Evolutionary conservation across 2,113 vertebrate species (phyloP).

Genomic region (Carettochelys insculpta): DNA sequence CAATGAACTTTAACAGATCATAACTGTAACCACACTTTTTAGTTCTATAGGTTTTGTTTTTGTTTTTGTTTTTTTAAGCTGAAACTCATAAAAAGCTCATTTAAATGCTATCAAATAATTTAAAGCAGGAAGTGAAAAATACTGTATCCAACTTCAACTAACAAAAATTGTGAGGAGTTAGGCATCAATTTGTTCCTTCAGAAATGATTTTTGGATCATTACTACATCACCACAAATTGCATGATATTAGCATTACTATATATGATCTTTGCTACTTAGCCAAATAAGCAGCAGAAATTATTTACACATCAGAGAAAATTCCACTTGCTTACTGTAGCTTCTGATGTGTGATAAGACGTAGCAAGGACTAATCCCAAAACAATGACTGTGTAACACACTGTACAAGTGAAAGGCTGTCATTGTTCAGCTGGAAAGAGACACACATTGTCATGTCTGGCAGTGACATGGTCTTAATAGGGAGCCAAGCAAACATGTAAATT

Average conservation of each 20-base stretch:
- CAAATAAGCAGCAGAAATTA: slow-evolving; percentile 32
- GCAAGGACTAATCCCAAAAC: slow-evolving; percentile 34
- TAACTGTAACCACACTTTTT: neutral
- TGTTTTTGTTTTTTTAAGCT: neutral
- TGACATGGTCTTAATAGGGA: slow-evolving; percentile 55
- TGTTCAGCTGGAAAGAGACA: slow-evolving; percentile 50
- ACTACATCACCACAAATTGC: slow-evolving; percentile 1
- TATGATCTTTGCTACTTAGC: slow-evolving; percentile 32
- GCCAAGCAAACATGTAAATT: slow-evolving; percentile 44
- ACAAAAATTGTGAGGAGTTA: neutral
- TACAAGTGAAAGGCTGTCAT: slow-evolving; percentile 51
- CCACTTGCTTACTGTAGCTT: slow-evolving; percentile 50
- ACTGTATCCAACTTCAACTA: neutral
- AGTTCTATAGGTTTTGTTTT: neutral
- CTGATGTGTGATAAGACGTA: slow-evolving; percentile 53
- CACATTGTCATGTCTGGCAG: slow-evolving; percentile 29
- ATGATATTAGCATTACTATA: neutral
- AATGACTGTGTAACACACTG: slow-evolving; percentile 26
- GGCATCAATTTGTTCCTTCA: slow-evolving; percentile 31
- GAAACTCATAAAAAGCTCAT: neutral
- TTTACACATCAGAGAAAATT: slow-evolving; percentile 27
- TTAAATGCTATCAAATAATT: neutral
- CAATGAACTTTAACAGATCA: neutral
- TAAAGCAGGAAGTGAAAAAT: neutral
- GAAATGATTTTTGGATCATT: slow-evolving; percentile 11